Percentiles rank a stretch among this genome's conserved stretches.
These are phyloP conservation scores for Bursaphelenchus okinawaensis DNA, from an alignment of 2,888 invertebrate genomes.

Conservation along the genomic window DNA sequence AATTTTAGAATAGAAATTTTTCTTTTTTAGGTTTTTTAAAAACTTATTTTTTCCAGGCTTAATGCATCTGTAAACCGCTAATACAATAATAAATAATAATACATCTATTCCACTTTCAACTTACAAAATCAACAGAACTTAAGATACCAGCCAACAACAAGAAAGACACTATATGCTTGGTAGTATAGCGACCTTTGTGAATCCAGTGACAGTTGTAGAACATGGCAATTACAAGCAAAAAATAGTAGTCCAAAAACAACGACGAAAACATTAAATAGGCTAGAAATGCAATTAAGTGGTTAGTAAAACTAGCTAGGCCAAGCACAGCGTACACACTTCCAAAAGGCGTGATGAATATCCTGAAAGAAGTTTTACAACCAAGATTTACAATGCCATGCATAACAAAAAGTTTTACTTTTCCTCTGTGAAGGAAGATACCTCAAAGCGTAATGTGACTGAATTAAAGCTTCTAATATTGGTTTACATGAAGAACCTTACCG, in stretches of 20 bases:
- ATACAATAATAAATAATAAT: too few species aligned
- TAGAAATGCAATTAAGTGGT: not conserved
- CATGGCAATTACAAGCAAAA: not conserved
- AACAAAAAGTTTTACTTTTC: too few species aligned
- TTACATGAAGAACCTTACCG: too few species aligned
- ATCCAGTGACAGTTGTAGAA: not conserved
- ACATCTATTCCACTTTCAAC: not conserved
- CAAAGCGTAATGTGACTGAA: too few species aligned
- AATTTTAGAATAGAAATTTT: too few species aligned
- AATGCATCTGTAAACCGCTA: too few species aligned
- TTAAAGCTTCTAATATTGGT: too few species aligned
- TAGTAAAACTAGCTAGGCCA: not conserved
- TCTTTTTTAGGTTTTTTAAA: not conserved
- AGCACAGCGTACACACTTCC: not conserved
- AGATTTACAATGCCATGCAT: too few species aligned
- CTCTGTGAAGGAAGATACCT: too few species aligned
- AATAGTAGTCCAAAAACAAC: not conserved
- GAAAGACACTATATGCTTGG: not conserved
- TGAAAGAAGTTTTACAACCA: too few species aligned
- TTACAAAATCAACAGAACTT: not conserved
- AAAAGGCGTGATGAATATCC: not conserved
- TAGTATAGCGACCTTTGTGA: not conserved
- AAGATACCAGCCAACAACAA: not conserved
- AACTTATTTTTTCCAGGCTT: not conserved
- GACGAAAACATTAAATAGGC: not conserved